phyloP scores from a whole-genome alignment of 1,140 invertebrate species.

The Chelonus insularis region DNA sequence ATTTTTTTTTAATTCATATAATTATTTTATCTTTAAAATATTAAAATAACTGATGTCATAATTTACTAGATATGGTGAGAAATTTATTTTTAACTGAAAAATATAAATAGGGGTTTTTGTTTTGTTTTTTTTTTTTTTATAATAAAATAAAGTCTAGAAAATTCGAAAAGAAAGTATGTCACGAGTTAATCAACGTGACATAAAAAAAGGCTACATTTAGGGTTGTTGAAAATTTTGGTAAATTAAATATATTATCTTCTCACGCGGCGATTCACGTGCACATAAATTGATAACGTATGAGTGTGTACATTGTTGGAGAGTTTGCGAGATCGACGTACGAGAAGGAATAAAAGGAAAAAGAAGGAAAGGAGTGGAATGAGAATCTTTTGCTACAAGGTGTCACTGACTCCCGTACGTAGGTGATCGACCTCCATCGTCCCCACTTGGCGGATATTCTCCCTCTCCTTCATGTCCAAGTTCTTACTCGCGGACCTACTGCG shows the following conservation, averaged over 20 bases:
- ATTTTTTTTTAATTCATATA: too few relatives aligned
- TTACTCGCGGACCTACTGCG: constrained; percentile 25
- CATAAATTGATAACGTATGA: too few relatives aligned
- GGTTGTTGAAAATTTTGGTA: background rate
- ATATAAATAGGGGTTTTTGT: too few relatives aligned
- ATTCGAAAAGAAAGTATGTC: background rate
- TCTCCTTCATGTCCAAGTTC: constrained; percentile 30
- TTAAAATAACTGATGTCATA: too few relatives aligned
- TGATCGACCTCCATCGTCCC: constrained; percentile 59
- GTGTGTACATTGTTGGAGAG: too few relatives aligned
- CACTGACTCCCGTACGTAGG: constrained; percentile 60
- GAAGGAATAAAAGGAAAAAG: constrained; percentile 17
- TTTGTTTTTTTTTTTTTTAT: background rate
- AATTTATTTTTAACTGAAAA: too few relatives aligned
- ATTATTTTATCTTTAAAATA: too few relatives aligned
- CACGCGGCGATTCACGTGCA: too few relatives aligned
- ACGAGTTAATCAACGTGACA: constrained; percentile 4
- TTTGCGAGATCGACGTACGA: background rate
- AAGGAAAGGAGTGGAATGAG: constrained; percentile 41
- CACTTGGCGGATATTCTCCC: constrained; percentile 30
- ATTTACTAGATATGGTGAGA: too few relatives aligned
- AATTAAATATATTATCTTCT: too few relatives aligned
- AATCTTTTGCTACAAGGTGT: constrained; percentile 50
- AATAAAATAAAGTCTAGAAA: too few relatives aligned
- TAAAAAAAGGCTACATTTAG: background rate